Conservation (phyloP, 2,113 vertebrate genomes). For the Tricholaema leucomelas region DNA sequence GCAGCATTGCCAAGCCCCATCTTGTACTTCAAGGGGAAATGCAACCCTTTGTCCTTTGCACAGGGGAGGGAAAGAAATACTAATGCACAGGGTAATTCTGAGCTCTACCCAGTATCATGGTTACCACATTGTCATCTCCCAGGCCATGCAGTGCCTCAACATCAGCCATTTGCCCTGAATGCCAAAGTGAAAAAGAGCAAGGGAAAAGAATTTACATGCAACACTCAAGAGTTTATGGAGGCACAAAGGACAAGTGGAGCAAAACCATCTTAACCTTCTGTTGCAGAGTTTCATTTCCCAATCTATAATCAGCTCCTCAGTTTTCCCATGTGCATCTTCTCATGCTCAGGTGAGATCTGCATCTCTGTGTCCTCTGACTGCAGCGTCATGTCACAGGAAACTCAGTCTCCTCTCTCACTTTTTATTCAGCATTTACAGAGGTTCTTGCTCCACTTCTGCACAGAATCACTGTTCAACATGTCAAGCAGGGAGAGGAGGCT, state of each 20-base stretch:
- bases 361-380: neutral
- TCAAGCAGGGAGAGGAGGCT: neutral
- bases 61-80: neutral
- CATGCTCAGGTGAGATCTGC: rapidly evolving
- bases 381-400: no score
- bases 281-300: neutral
- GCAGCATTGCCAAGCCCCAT: no score
- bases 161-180: neutral
- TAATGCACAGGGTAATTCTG: neutral
- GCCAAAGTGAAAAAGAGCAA: neutral
- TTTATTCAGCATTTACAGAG: neutral
- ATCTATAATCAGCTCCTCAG: neutral
- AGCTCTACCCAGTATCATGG: neutral
- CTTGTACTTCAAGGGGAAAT: neutral
- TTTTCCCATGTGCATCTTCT: neutral
- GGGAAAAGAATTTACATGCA: no score
- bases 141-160: neutral
- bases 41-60: neutral
- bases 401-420: neutral
- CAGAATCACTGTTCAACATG: rapidly evolving
- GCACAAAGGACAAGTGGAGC: neutral
- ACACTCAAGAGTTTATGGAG: neutral
- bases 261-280: neutral
- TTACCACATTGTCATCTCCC: neutral
- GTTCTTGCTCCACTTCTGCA: neutral